A percentile compares a stretch with the other conserved stretches of the same genome.
Conservation (phyloP, 2,113 vertebrate genomes). For the Rhombomys opimus region DNA sequence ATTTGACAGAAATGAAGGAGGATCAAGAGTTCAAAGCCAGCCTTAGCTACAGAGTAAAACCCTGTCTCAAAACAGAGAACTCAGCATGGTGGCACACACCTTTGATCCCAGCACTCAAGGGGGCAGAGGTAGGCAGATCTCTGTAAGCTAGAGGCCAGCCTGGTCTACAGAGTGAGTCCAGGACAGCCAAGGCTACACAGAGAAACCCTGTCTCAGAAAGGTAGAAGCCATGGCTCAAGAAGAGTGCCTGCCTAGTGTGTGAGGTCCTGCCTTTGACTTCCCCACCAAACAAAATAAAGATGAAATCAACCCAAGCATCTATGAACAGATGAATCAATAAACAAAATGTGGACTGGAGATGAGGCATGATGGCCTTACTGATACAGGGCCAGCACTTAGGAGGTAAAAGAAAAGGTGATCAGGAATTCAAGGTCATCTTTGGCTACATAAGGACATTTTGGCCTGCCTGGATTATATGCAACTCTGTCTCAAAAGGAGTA, state of each 20-base stretch:
- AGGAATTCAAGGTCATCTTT: not conserved
- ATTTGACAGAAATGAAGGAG: not conserved
- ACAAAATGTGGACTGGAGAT: not conserved
- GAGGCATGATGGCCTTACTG: too few relatives aligned
- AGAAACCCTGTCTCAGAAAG: not conserved
- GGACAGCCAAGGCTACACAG: too few relatives aligned
- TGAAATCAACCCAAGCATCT: not conserved
- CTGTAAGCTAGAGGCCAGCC: too few relatives aligned
- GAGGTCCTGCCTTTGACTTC: not conserved
- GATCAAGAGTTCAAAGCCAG: not conserved
- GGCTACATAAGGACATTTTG: not conserved
- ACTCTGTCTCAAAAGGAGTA: not conserved
- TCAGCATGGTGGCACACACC: not conserved
- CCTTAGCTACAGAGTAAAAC: not conserved
- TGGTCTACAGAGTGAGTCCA: too few relatives aligned
- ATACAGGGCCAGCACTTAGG: not conserved
- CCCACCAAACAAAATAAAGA: not conserved
- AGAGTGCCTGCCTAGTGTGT: not conserved
- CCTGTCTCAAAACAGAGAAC: too few relatives aligned
- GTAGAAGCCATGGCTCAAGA: not conserved
- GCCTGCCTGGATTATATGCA: not conserved
- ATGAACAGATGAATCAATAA: not conserved
- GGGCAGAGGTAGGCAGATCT: too few relatives aligned
- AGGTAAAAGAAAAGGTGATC: not conserved
- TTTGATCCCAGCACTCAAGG: not conserved